Evolutionary conservation across 2,888 invertebrate genomes (phyloP), one percentile per base, ranked within the genome.

Genomic region (Tetropium fuscum): DNA sequence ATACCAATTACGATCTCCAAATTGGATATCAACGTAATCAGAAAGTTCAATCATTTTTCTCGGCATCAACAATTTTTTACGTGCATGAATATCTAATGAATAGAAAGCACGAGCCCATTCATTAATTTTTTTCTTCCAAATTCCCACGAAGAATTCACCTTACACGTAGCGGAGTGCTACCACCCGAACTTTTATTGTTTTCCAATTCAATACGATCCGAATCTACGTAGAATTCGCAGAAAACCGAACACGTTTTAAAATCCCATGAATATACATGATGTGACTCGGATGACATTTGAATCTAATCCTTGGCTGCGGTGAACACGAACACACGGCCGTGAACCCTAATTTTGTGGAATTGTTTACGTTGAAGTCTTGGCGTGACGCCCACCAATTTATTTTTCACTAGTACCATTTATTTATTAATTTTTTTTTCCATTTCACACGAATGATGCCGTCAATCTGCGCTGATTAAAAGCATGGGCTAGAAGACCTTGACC

Each of bases 341-440:
- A 51, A 51, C 51, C 10, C 38, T 15, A 15, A 15, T 25, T 51
- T 51, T 40, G 25, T 13, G 40, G 51, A 40, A 48, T 48, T 48
- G 48, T 48, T 48, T 19, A 48, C 48, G 36, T 36, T 48, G 13
- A 8, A 5, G 15, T 10, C 30, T 10, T 8, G 5, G n/a, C 19
- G 11, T 36, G 15, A 36, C 48, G 36, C 36, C 36, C 10, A 48
- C 36, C 34, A 15, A 5, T 7, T 2, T 13, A 34, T 13, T 34
- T 34, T 44, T 16, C 27, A 40, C 20, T 11, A 40, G 27, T 16
- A n/a, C 25, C 6, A 44, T n/a, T 11, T 44, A 13, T 18, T 5
- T 16, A 44, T 18, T 4, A 1, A 30, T 44, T 27, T 44, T 44
- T 22, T 44, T 16, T 34, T 34, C 34, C 15, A n/a, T n/a, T n/a